These are phyloP conservation scores for Meteorus cinctellus DNA, from an alignment of 2,888 invertebrate genomes.

Conservation along the genomic window DNA sequence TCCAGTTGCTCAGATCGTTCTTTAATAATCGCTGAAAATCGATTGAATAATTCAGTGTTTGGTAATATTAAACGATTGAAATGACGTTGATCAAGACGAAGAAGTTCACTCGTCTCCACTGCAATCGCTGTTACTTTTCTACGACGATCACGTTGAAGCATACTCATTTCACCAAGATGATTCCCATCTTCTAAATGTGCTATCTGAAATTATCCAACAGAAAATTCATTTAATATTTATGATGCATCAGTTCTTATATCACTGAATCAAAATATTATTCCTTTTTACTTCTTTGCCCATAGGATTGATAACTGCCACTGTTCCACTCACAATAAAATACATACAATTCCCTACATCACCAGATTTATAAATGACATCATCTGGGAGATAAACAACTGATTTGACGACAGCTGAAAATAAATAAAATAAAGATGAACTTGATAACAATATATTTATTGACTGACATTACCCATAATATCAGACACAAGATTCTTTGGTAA, in stretches of 20 bases:
- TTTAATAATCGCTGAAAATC: slow-evolving; percentile 58
- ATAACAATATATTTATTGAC: background rate
- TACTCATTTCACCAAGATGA: slow-evolving; percentile 74
- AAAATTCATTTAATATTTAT: background rate
- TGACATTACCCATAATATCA: slow-evolving; percentile 61
- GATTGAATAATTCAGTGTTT: slow-evolving; percentile 58
- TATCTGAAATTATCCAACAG: slow-evolving; percentile 4
- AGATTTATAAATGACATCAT: slow-evolving; percentile 66
- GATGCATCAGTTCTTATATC: background rate
- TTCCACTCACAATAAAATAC: slow-evolving; percentile 70
- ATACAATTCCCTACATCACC: slow-evolving; percentile 64
- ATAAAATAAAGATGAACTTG: background rate
- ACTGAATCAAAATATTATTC: background rate
- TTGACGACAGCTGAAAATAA: slow-evolving; percentile 55
- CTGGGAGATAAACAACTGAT: slow-evolving; percentile 63
- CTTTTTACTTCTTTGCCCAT: slow-evolving; percentile 63
- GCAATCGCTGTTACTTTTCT: slow-evolving; percentile 76
- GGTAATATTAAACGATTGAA: slow-evolving; percentile 70
- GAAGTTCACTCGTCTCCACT: slow-evolving; percentile 78
- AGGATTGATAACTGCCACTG: slow-evolving; percentile 63
- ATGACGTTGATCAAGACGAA: slow-evolving; percentile 74
- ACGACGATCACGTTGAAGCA: slow-evolving; percentile 74
- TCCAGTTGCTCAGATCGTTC: slow-evolving; percentile 52
- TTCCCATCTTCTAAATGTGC: slow-evolving; percentile 77
- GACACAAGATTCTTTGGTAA: slow-evolving; percentile 60